A percentile compares a stretch with the other conserved stretches of the same genome.
Conservation (phyloP, 2,113 vertebrate species). For the Cyprinodon tularosa region DNA sequence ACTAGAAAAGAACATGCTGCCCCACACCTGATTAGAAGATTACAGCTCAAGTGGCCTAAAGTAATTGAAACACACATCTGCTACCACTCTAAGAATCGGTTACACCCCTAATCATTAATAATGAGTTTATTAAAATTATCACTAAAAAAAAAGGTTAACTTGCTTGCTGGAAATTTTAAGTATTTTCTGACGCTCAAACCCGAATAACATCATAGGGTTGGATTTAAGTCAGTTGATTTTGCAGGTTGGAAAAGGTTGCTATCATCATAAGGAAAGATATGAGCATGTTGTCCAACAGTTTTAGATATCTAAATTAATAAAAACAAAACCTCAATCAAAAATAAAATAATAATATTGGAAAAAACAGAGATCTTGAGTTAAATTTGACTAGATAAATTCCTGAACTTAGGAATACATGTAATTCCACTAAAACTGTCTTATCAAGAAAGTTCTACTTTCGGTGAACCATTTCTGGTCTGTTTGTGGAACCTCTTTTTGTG, state of each 20-base stretch:
- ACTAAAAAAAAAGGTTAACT: background rate
- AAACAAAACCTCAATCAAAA: background rate
- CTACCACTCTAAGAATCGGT: background rate
- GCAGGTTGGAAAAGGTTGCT: background rate
- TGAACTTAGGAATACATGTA: background rate
- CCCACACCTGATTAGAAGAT: background rate
- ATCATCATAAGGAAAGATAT: background rate
- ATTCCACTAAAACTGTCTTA: background rate
- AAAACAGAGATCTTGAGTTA: background rate
- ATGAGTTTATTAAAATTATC: background rate
- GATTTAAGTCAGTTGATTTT: background rate
- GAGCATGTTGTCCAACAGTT: background rate
- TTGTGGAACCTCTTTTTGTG: slow-evolving; percentile 14
- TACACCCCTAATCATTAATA: background rate
- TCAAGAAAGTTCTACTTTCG: background rate
- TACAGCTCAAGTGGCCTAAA: background rate
- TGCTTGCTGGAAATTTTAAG: background rate
- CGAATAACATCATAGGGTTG: background rate
- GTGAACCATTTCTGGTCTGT: slow-evolving; percentile 7
- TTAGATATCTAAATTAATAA: background rate
- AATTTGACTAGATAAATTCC: background rate
- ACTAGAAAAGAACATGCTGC: background rate
- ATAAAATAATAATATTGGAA: background rate
- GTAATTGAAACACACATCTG: background rate
- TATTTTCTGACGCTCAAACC: background rate